phyloP scores from a whole-genome alignment of 2,113 vertebrate species.

The Hypanus sabinus region DNA sequence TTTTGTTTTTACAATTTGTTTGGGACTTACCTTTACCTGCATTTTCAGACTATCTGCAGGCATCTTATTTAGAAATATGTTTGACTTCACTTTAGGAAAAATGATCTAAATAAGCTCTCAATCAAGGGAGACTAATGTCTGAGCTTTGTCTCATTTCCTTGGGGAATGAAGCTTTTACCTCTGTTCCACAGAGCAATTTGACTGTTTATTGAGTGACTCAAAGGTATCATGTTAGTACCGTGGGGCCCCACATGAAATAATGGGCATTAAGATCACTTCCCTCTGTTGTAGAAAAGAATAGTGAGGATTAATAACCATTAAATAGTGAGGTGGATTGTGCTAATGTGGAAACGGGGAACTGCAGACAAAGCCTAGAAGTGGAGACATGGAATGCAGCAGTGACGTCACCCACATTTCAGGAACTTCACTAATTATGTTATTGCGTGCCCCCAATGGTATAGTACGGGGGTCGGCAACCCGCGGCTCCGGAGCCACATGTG shows the following conservation, averaged over 20 bases:
- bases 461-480: no score
- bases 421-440: no score
- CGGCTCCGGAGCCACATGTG: no score
- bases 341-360: no score
- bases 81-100: background rate
- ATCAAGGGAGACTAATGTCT: conserved; percentile 2
- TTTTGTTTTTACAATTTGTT: background rate
- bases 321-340: no score
- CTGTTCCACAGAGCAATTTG: background rate
- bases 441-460: no score
- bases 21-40: background rate
- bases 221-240: background rate
- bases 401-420: no score
- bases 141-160: background rate
- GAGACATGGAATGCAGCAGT: no score
- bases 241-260: background rate
- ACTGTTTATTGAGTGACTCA: background rate
- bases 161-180: conserved; percentile 4
- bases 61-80: background rate
- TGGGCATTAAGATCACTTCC: background rate
- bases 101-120: background rate
- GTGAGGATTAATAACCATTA: no score
- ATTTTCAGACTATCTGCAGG: background rate
- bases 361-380: no score
- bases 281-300: no score